Evolutionary conservation across 2,888 invertebrate species (phyloP).

Genomic region (Machimus atricapillus): DNA sequence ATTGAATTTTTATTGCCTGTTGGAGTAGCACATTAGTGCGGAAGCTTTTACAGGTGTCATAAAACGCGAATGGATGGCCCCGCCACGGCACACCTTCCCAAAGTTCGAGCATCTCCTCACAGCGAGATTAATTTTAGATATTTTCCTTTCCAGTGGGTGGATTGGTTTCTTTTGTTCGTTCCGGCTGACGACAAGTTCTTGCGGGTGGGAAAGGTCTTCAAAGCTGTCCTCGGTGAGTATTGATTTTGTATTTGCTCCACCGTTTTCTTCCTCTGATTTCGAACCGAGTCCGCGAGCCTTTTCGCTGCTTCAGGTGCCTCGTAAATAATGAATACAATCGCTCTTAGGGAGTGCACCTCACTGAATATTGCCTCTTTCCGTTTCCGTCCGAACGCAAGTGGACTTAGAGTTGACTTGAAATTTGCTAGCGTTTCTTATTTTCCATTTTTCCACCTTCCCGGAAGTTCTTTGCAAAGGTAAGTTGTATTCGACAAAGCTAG

Average conservation of each 20-base stretch:
- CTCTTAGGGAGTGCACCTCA: neutral
- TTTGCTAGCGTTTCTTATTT: neutral
- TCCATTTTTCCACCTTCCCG: neutral
- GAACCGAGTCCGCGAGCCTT: neutral
- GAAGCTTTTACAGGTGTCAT: slow-evolving; percentile 33
- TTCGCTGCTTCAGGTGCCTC: neutral
- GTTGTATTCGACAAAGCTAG: neutral
- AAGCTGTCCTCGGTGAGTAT: slow-evolving; percentile 20
- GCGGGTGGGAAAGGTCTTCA: neutral
- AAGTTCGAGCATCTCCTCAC: neutral
- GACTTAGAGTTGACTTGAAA: neutral
- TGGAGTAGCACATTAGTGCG: slow-evolving; percentile 13
- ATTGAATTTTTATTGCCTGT: slow-evolving; percentile 38
- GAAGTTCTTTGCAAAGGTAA: neutral
- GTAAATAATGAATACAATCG: neutral
- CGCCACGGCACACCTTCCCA: neutral
- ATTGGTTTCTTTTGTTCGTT: slow-evolving; percentile 18
- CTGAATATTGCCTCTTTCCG: neutral
- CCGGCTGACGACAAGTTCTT: slow-evolving; percentile 8
- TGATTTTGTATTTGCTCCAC: neutral
- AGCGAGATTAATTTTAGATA: slow-evolving; percentile 22
- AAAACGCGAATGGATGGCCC: neutral
- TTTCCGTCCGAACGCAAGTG: neutral
- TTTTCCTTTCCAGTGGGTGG: slow-evolving; percentile 24
- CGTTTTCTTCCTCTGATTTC: neutral